These are phyloP conservation scores for Drosophila quinaria DNA, from an alignment of 2,888 invertebrate species.

Conservation along the genomic window DNA sequence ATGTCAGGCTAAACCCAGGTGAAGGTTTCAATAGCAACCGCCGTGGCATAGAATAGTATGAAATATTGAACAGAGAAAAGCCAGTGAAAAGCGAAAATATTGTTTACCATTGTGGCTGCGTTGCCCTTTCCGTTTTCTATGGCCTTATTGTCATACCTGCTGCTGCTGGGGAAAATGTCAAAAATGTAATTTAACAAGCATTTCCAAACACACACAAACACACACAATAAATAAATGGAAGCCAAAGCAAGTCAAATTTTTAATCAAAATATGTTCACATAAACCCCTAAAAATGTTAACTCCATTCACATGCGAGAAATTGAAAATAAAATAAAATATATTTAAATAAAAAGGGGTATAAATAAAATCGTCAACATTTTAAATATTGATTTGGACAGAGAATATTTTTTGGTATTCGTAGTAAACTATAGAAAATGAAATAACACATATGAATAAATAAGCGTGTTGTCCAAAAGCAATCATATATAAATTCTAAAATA, in stretches of 20 bases:
- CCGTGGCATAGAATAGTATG: conserved; percentile 42
- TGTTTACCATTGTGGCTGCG: conserved; percentile 47
- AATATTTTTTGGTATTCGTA: neutral
- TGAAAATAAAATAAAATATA: conserved; percentile 1
- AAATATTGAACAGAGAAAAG: conserved; percentile 64
- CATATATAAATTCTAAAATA: neutral
- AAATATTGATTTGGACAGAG: conserved; percentile 12
- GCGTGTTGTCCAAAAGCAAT: neutral
- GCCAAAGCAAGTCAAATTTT: conserved; percentile 65
- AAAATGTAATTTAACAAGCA: conserved; percentile 66
- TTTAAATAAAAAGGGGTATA: neutral
- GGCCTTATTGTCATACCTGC: conserved; percentile 31
- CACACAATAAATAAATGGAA: conserved; percentile 34
- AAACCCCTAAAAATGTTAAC: conserved; percentile 47
- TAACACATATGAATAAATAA: neutral
- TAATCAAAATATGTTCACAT: conserved; percentile 61
- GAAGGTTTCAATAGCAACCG: conserved; percentile 55
- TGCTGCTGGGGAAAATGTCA: conserved; percentile 25
- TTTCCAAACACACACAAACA: conserved; percentile 31
- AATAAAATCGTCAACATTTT: conserved; percentile 12
- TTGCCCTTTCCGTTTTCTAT: conserved; percentile 24
- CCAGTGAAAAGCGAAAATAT: conserved; percentile 47
- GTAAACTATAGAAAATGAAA: neutral
- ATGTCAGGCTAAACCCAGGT: conserved; percentile 48
- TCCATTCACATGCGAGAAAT: conserved; percentile 5